Conservation (phyloP, 1,140 invertebrate genomes). For the Tetramorium alpestre region DNA sequence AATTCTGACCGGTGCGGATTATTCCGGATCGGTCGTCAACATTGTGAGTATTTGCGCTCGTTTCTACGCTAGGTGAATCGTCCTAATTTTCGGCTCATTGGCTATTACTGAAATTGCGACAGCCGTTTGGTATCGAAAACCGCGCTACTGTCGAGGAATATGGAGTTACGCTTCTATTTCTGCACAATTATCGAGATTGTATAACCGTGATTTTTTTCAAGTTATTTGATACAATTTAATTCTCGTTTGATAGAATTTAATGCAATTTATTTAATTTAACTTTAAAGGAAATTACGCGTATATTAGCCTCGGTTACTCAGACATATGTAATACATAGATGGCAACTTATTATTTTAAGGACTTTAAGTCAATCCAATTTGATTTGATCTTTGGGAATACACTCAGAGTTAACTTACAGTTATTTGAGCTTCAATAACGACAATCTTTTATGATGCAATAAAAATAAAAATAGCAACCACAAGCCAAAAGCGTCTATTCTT, state of each 20-base stretch:
- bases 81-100: constrained; percentile 57
- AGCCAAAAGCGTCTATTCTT: background rate
- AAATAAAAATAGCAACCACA: background rate
- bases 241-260: too few relatives aligned
- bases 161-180: background rate
- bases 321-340: background rate
- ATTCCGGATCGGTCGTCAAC: constrained; percentile 35
- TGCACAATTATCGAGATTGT: background rate
- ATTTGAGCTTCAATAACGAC: background rate
- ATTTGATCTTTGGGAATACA: background rate
- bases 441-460: background rate
- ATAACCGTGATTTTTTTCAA: background rate
- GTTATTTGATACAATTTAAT: too few relatives aligned
- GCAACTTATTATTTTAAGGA: background rate
- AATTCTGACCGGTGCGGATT: constrained; percentile 7
- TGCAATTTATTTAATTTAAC: background rate
- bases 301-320: background rate
- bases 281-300: background rate
- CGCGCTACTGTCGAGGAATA: background rate
- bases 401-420: background rate
- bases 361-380: background rate
- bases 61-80: constrained; percentile 1
- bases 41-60: constrained; percentile 32
- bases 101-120: constrained; percentile 49
- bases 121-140: constrained; percentile 30